Evolutionary conservation across 1,140 invertebrate species (phyloP), one percentile per base, ranked within the genome.

Genomic region (Platyura marginata): DNA sequence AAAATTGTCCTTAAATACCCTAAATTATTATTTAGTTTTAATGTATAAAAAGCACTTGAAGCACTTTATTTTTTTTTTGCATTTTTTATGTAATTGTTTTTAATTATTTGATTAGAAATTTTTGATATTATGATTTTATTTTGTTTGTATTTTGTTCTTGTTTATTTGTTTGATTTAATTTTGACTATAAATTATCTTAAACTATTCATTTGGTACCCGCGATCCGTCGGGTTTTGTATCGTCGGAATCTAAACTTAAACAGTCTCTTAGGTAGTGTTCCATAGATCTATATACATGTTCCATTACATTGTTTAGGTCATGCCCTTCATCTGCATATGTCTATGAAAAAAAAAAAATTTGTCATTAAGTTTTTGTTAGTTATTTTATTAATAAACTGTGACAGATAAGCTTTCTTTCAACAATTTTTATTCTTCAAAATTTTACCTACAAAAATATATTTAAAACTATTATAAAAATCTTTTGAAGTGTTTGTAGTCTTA

Each of bases 301-400:
- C 48, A 82, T 68, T 39, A 85, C 81, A 38, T 81, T 81, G 45
- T 67, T 64, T 41, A 87, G 61, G 46, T 77, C 70, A 56, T 85
- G 81, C 48, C 79, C 81, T 68, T 87, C 80, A 57, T 87, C 77
- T 44, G 81, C 81, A 57, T 87, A 87, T 49, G 77, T 81, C 81
- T 87, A 62, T 32, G 68, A 67, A 44, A 45, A 34, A 46, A 34
- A 37, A 9, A 37, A 4, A n/a, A n/a, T n/a, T n/a, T n/a, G n/a
- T n/a, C n/a, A n/a, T n/a, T n/a, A n/a, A n/a, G n/a, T n/a, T n/a
- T n/a, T n/a, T n/a, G n/a, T n/a, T n/a, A n/a, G n/a, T n/a, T n/a
- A n/a, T n/a, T n/a, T n/a, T n/a, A n/a, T n/a, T n/a, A n/a, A n/a
- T n/a, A n/a, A n/a, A n/a, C n/a, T n/a, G n/a, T n/a, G n/a, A n/a